These are phyloP conservation scores for Drosophila tanythrix DNA, from an alignment of 2,888 invertebrate species.

Conservation along the genomic window DNA sequence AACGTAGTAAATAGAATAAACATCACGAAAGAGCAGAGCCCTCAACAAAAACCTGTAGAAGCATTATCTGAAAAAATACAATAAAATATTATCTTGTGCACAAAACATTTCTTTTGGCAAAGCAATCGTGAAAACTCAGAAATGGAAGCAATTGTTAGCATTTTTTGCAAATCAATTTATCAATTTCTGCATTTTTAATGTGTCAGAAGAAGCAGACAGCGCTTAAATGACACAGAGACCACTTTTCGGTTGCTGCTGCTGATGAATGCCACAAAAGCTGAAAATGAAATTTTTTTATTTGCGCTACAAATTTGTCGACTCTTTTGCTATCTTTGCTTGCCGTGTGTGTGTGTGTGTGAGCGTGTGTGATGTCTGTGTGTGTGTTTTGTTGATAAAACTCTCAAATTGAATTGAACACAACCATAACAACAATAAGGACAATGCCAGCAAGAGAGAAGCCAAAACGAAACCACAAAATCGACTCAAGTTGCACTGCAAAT, in stretches of 20 bases:
- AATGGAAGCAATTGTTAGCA: neutral
- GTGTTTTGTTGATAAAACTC: conserved; percentile 51
- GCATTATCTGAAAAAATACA: neutral
- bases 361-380: conserved; percentile 11
- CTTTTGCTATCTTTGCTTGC: neutral
- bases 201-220: neutral
- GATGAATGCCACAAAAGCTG: conserved; percentile 11
- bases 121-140: neutral
- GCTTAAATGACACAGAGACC: neutral
- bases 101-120: neutral
- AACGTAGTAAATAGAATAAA: conserved; percentile 8
- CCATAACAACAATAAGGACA: conserved; percentile 22
- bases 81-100: neutral
- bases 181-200: neutral
- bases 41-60: neutral
- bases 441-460: conserved; percentile 6
- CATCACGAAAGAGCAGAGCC: conserved; percentile 1
- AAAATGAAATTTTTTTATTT: conserved; percentile 3
- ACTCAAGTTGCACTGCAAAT: conserved; percentile 5
- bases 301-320: conserved; percentile 26
- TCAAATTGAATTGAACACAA: conserved; percentile 74
- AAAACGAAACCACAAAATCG: conserved; percentile 10
- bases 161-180: neutral
- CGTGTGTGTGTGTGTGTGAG: conserved; percentile 17
- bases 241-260: conserved; percentile 8